Conservation (phyloP, 2,888 invertebrate genomes). For the Trichacis sp. region DNA sequence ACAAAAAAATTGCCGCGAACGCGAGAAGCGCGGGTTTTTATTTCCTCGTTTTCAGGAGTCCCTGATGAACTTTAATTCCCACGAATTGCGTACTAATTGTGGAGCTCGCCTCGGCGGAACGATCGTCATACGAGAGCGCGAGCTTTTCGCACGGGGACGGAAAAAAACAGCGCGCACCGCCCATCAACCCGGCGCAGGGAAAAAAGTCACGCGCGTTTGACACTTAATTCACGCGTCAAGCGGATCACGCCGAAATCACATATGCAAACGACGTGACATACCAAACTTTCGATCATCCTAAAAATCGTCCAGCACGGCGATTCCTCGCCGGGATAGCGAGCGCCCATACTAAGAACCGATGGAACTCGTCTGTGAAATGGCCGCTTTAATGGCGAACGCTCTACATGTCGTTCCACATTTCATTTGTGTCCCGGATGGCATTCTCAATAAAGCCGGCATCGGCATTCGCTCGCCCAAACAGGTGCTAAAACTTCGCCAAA, state of each 20-base stretch:
- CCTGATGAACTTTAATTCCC: conserved; percentile 2
- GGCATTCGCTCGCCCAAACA: conserved; percentile 28
- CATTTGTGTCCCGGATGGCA: conserved; percentile 23
- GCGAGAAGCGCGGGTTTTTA: background rate
- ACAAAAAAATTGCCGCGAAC: background rate
- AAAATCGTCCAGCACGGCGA: conserved; percentile 24
- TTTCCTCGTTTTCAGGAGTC: conserved; percentile 1
- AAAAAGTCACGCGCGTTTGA: background rate
- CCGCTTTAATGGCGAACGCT: conserved; percentile 41
- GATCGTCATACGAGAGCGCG: conserved; percentile 3
- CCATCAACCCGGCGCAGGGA: background rate
- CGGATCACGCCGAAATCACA: conserved; percentile 45
- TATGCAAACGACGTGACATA: conserved; percentile 48
- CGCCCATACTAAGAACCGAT: conserved; percentile 43
- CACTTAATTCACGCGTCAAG: conserved; percentile 31
- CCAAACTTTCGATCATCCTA: conserved; percentile 23
- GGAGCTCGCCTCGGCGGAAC: conserved; percentile 1
- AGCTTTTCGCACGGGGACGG: background rate
- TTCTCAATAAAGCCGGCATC: conserved; percentile 35
- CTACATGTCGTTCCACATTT: conserved; percentile 41
- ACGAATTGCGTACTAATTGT: conserved; percentile 8
- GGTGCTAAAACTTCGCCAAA: conserved; percentile 28
- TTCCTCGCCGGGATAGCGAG: conserved; percentile 35
- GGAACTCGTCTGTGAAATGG: conserved; percentile 24
- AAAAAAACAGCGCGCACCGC: background rate